Evolutionary conservation across 2,113 vertebrate genomes (phyloP).

Genomic region (Crotalus tigris): DNA sequence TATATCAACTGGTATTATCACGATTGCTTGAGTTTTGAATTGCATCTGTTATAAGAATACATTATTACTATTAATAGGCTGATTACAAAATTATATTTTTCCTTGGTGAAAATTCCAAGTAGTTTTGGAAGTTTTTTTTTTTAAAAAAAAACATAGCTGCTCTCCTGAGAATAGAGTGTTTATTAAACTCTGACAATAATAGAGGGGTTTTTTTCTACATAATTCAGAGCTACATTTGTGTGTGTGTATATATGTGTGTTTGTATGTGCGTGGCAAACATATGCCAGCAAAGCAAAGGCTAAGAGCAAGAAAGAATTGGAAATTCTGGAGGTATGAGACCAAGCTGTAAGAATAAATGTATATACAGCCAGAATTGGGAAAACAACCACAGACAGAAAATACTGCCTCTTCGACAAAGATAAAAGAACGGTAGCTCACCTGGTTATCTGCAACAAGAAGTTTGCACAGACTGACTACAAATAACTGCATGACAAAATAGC

Average conservation of each 20-base stretch:
- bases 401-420: not conserved
- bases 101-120: not conserved
- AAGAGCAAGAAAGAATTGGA: not conserved
- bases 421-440: not conserved
- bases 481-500: not conserved
- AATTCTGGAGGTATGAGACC: not conserved
- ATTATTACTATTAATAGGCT: not conserved
- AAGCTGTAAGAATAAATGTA: not conserved
- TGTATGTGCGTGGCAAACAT: not conserved
- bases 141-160: not conserved
- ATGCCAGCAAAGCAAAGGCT: not conserved
- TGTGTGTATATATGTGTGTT: not conserved
- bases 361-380: not conserved
- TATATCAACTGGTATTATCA: not conserved
- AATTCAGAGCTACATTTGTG: not conserved
- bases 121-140: not conserved
- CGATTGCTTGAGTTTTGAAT: not conserved
- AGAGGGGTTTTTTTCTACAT: not conserved
- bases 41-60: not conserved
- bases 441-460: not conserved
- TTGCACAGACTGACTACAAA: not conserved
- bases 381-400: not conserved
- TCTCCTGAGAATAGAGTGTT: not conserved
- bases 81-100: not conserved
- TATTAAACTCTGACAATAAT: not conserved